Base-by-base conservation (phyloP, 2,797 vertebrate species). In the Spatula versicolor region DNA sequence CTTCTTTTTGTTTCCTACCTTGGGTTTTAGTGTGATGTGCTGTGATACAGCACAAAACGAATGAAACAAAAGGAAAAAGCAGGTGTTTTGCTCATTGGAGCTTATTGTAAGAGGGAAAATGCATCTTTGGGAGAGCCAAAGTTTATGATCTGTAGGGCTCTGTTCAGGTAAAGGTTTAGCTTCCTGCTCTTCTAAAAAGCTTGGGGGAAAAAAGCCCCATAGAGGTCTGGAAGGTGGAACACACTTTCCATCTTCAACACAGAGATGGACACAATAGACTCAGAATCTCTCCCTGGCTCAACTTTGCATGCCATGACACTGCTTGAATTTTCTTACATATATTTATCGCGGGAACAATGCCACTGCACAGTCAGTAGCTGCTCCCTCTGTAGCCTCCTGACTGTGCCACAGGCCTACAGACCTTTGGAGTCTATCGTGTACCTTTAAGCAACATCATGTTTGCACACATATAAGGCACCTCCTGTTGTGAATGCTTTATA, bases 391-490 rank as follows among this genome's bases (percentile, higher is more conserved):
- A 48, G 59, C 35, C n/a, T 81, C 37, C 67, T 79, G 76, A 50
- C 58, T 31, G 10, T 46, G 73, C 87, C 67, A n/a, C n/a, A 50
- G 35, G 45, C 8, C 50, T 72, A 76, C 31, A 82, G 78, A 59
- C 28, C 31, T 73, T 50, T 23, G 8, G 54, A 8, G 13, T 78
- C 31, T 55, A 56, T 50, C 3, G 1, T 43, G 39, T n/a, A 54
- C 39, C 68, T 93, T 82, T 84, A 79, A 93, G 83, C 59, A 82
- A 60, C 31, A 7, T 1, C 1, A 31, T 80, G 86, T 90, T 96
- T 95, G 90, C 86, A 85, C 48, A 78, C 78, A 48, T 64, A 4
- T 33, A 93, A 91, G 87, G 62, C 69, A 81, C 48, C 46, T 75
- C 83, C 71, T 86, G 33, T 46, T 71, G 58, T 83, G 63, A 56